Evolutionary conservation across 2,888 invertebrate genomes (phyloP), one percentile per base, ranked within the genome.

Genomic region (Pristionchus japonicus): DNA sequence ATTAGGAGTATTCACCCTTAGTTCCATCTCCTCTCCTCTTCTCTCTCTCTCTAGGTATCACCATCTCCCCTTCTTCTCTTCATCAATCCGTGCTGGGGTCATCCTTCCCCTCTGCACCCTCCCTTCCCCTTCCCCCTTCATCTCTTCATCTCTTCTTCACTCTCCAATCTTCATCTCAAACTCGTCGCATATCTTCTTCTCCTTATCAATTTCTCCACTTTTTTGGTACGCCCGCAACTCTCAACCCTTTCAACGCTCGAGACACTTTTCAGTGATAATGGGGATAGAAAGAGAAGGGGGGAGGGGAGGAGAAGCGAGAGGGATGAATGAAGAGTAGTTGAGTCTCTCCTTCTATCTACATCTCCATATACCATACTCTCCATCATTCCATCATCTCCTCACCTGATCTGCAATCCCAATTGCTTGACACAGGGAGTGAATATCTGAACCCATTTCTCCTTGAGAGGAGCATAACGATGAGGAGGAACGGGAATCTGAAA

Each of bases 391-490:
- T 13, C 9, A 23, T 37, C n/a, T 20, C n/a, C 77, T 37, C 74
- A 93, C 92, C 93, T 87, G 88, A 94, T 97, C 96, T 99, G 98
- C 34, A 99, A 95, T 90, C 98, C 96, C 89, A 99, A 96, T 94
- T 99, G 97, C 94, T 99, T 98, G 0, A 99, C 98, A 52, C 99
- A 96, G 0, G 99, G 98, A 83, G 97, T 97, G 94, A 98, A 98
- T 91, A 99, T 97, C 95, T 98, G 97, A 95, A 97, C 96, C 99
- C 99, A 99, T 94, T 97, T 97, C 94, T 98, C 97, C 95, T 98
- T 98, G 15, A 99, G 95, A 0, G 99, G 98, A 15, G 97, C 97
- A 93, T 97, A 97, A 95, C 99, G 96, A 93, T 99, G 97, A 9
- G 97, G 96, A 23, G 99, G 99, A n/a, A 99, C 97, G 13, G 97